These are phyloP conservation scores for Asobara japonica DNA, from an alignment of 1,140 invertebrate species.

Conservation along the genomic window DNA sequence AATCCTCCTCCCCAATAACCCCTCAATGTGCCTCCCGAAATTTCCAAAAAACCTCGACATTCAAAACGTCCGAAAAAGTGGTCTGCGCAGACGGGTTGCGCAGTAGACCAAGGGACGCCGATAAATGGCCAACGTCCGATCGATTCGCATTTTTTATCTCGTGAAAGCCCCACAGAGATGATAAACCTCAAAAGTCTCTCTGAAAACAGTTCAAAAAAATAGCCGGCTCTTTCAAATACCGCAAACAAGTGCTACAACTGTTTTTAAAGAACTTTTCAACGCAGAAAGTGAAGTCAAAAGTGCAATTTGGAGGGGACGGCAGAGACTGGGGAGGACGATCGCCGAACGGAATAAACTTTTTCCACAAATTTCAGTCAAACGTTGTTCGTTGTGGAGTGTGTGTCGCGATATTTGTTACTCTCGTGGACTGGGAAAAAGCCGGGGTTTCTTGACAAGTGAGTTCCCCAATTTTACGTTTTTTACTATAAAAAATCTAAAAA, in stretches of 20 bases:
- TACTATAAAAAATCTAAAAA: not conserved
- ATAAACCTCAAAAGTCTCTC: not conserved
- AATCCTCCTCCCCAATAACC: too few relatives aligned
- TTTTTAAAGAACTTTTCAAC: too few relatives aligned
- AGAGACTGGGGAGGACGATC: slow-evolving; percentile 19
- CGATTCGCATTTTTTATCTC: slow-evolving; percentile 20
- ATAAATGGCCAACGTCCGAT: slow-evolving; percentile 24
- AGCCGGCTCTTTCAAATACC: too few relatives aligned
- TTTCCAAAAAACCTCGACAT: not conserved
- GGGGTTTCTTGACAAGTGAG: slow-evolving; percentile 37
- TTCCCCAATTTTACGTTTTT: not conserved
- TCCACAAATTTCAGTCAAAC: slow-evolving; percentile 22
- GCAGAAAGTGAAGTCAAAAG: too few relatives aligned
- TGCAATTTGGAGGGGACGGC: too few relatives aligned
- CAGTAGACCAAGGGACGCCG: not conserved
- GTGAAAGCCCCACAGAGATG: not conserved
- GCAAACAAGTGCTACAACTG: not conserved
- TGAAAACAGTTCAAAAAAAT: not conserved
- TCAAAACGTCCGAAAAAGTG: not conserved
- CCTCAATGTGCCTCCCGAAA: not conserved
- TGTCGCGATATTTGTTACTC: slow-evolving; percentile 7
- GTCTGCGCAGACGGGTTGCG: not conserved
- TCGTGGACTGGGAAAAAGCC: slow-evolving; percentile 21
- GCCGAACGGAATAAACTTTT: slow-evolving; percentile 25
- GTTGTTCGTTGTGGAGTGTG: slow-evolving; percentile 32